Evolutionary conservation across 2,113 vertebrate genomes (phyloP), one percentile per base, ranked within the genome.

Genomic region (Pampusana beccarii): DNA sequence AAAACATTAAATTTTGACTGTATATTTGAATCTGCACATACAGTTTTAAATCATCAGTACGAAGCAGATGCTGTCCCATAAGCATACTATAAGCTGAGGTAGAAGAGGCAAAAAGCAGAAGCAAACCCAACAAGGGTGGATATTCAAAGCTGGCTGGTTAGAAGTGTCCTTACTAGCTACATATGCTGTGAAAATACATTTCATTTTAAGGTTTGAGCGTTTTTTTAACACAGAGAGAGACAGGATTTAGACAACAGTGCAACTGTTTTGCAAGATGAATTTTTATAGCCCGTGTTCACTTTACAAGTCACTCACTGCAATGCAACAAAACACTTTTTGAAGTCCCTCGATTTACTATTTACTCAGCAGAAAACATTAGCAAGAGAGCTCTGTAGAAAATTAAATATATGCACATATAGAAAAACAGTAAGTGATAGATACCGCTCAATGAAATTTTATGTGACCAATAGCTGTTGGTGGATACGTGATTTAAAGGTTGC

Each of bases 401-500:
- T 93, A 95, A 97, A 95, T 57, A 87, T 74, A 92, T 56, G 69
- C 80, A 87, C 74, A 80, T 58, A 73, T 42, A 95, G 87, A 71
- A 94, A 95, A 91, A 48, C 46, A 90, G 86, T 91, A 90, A 94
- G 88, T 79, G 89, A 97, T 56, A 93, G 94, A 89, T 86, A 85
- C 34, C 13, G 33, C 87, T 94, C 92, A 82, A 34, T 95, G 82
- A 92, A 95, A 69, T 90, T 96, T 94, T 94, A 94, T 95, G 48
- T 44, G 48, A 91, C 87, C 91, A 67, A 38, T 80, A 96, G 84
- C 80, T 97, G 81, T 23, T 91, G 90, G 82, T 73, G 64, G 54
- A 61, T 70, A 13, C 3, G 38, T 92, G 93, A 96, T 96, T 96
- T 97, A 96, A 95, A 86, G 58, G 38, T 29, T 89, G 90, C 58